These are phyloP conservation scores for Dione vanillae DNA, from an alignment of 2,888 invertebrate genomes.

Conservation along the genomic window DNA sequence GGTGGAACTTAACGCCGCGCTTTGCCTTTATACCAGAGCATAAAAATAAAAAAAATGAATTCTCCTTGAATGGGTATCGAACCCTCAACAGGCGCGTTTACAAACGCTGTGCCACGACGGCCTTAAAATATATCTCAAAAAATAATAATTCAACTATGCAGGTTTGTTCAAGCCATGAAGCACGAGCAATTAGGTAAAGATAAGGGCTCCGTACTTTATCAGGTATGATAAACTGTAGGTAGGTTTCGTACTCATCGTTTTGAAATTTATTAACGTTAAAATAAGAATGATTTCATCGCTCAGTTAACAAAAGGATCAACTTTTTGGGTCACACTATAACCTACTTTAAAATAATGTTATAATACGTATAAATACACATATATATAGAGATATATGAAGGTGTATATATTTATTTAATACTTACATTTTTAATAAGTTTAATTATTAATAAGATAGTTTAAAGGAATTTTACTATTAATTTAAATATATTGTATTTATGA, in stretches of 20 bases:
- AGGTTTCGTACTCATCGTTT: constrained; percentile 49
- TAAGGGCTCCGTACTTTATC: constrained; percentile 70
- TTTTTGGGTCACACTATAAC: constrained; percentile 53
- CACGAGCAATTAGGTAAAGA: constrained; percentile 66
- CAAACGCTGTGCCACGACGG: too few relatives aligned
- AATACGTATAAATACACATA: not conserved
- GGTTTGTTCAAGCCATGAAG: constrained; percentile 57
- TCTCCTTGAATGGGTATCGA: too few relatives aligned
- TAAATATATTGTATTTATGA: too few relatives aligned
- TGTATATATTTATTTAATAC: too few relatives aligned
- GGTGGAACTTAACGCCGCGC: too few relatives aligned
- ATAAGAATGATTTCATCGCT: constrained; percentile 65
- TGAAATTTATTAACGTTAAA: constrained; percentile 56
- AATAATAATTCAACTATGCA: constrained; percentile 50
- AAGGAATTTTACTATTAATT: too few relatives aligned
- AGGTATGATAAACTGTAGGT: constrained; percentile 61
- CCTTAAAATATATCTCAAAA: too few relatives aligned
- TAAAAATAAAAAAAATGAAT: too few relatives aligned
- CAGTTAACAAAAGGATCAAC: constrained; percentile 57
- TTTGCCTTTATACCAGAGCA: too few relatives aligned
- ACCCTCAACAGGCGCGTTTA: too few relatives aligned
- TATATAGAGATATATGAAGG: not conserved
- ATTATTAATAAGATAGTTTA: too few relatives aligned
- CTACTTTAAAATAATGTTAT: not conserved
- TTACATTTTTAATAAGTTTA: too few relatives aligned